A percentile compares a stretch with the other conserved stretches of the same genome.
Evolutionary conservation across 2,113 vertebrate species (phyloP).

Genomic region (Daubentonia madagascariensis): DNA sequence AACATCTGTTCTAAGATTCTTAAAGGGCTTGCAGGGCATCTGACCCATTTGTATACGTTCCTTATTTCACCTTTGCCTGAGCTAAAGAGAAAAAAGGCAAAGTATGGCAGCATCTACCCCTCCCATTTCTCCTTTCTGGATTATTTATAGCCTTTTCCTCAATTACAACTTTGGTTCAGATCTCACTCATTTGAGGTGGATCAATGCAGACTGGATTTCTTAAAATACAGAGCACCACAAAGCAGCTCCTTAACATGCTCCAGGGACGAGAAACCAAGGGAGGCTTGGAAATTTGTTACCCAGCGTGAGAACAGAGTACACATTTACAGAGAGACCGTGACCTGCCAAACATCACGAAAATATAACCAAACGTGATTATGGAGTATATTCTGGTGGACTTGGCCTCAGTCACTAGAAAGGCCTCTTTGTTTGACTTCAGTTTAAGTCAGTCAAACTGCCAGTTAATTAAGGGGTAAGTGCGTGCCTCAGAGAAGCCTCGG

Average conservation of each 20-base stretch:
- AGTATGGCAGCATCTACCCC: not conserved
- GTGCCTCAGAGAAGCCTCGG: not conserved
- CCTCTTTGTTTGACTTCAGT: not conserved
- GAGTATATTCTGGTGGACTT: not conserved
- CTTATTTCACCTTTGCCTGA: not conserved
- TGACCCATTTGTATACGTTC: not conserved
- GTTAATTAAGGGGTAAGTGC: not conserved
- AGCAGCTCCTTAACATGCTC: not conserved
- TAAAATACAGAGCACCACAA: not conserved
- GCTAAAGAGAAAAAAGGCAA: not conserved
- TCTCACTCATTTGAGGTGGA: not conserved
- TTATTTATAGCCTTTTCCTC: not conserved
- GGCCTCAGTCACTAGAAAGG: not conserved
- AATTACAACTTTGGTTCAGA: not conserved
- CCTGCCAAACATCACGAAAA: not conserved
- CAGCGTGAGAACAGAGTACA: not conserved
- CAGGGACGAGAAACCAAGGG: not conserved
- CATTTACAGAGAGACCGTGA: not conserved
- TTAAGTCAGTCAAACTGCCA: not conserved
- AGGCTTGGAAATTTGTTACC: not conserved
- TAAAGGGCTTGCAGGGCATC: rapidly evolving
- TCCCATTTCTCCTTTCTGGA: not conserved
- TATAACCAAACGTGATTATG: not conserved
- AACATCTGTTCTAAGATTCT: not conserved
- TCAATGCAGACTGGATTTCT: not conserved